phyloP scores from a whole-genome alignment of 2,113 vertebrate species.

The Syngnathus scovelli region DNA sequence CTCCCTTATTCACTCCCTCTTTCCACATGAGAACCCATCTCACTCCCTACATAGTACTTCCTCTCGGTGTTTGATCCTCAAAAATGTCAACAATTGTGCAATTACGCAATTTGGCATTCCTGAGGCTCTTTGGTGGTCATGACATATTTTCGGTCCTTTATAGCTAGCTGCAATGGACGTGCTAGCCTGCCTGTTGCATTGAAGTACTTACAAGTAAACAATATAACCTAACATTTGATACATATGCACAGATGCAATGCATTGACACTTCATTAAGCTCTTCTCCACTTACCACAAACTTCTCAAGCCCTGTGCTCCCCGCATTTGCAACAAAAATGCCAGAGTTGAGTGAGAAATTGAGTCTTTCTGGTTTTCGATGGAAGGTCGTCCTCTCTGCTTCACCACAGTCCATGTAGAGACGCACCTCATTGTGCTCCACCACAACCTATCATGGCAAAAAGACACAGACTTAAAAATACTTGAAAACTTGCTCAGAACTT shows the following conservation, averaged over 20 bases:
- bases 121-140: background rate
- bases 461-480: background rate
- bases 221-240: too few species aligned
- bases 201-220: too few species aligned
- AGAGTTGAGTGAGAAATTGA: conserved; percentile 80
- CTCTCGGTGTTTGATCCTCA: conserved; percentile 14
- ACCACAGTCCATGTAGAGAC: conserved; percentile 86
- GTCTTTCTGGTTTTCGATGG: conserved; percentile 61
- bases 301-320: conserved; percentile 80
- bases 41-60: conserved; percentile 8
- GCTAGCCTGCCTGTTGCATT: too few species aligned
- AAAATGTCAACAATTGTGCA: background rate
- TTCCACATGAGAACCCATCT: background rate
- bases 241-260: too few species aligned
- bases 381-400: conserved; percentile 75
- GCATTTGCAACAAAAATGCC: conserved; percentile 93
- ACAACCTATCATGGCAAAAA: conserved; percentile 53
- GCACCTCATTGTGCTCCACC: conserved; percentile 74
- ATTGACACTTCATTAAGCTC: background rate
- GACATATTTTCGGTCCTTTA: conserved; percentile 1
- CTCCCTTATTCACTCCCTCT: conserved; percentile 13
- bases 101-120: background rate
- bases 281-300: conserved; percentile 80
- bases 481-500: background rate
- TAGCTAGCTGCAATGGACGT: background rate